Evolutionary conservation across 2,888 invertebrate species (phyloP), one percentile per base, ranked within the genome.

Genomic region (Apomyelois bistriatella): DNA sequence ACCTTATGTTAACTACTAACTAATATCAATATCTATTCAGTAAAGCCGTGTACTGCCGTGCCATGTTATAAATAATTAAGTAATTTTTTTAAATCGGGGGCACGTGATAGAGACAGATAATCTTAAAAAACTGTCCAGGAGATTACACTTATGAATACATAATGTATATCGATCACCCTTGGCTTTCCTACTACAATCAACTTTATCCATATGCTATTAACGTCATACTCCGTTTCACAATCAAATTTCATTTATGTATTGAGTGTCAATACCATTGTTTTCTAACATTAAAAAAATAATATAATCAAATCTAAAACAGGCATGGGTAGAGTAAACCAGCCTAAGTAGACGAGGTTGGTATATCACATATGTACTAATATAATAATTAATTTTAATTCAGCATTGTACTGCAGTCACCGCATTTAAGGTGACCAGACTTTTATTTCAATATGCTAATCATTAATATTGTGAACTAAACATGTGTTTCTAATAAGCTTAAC

Each of bases 351-450:
- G 52, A 75, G 89, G 87, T 88, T 87, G 82, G 66, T 64, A 65
- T 71, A 50, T 63, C 57, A 57, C 58, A 58, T 65, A 68, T 71
- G 68, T 68, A 74, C 69, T 64, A 65, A 73, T 69, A 66, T 64
- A 56, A 54, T 63, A 60, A 60, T 69, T 69, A 65, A 71, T 72
- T 72, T 22, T 5, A 22, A 59, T 65, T 66, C 64, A 58, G 66
- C 70, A 64, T 60, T 57, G 61, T 78, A 81, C 82, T 86, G 84
- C 70, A 72, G 86, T 88, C 89, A 87, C 87, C 87, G 75, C 72
- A 74, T 76, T 68, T 60, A 82, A 89, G 89, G 88, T 88, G 89
- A 79, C 87, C 89, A 90, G 89, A 90, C 89, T 83, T 66, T 53
- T 61, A 48, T 55, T 50, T 40, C 36, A 48, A 43, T 48, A 2